Evolutionary conservation across 2,888 invertebrate genomes (phyloP), one percentile per base, ranked within the genome.

Genomic region (Drosophila tanythrix): DNA sequence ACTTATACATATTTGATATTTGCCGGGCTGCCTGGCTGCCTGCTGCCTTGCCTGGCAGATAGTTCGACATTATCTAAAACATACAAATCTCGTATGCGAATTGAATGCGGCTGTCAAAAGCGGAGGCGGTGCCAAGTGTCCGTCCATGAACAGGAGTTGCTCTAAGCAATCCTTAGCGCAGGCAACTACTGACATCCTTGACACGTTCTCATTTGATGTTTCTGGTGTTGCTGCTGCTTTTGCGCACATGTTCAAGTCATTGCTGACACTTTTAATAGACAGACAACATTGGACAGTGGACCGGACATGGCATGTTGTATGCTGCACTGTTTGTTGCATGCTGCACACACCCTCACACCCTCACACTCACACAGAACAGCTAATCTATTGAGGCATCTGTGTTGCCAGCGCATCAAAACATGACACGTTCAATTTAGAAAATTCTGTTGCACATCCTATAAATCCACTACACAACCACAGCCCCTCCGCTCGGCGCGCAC

Each of bases 331-430:
- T 64, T 62, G 77, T 64, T 77, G 74, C 82, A 81, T 73, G 64
- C 67, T 57, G 83, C 75, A 70, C 21, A 63, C 33, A 52, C n/a
- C 33, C 15, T 5, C 52, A 52, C 75, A 72, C 31, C 33, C 13
- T n/a, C 31, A 31, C 18, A 55, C 18, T 11, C 10, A 55, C n/a
- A 62, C 71, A 58, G 74, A 60, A 79, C 72, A 89, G 83, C 88
- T 88, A 83, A 88, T 88, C 87, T 88, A 86, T 89, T 77, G 82
- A 86, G 90, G 87, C 83, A 88, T 88, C 87, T 79, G 73, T 79
- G 90, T 66, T 76, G 75, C 58, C 76, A 72, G 35, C 66, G 82
- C 76, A 88, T 72, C 73, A 56, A 59, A 84, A 81, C 83, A 82
- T 88, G 88, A 77, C 88, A 82, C 74, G 77, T 88, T 81, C 76